Percentiles rank a stretch among this genome's conserved stretches.
phyloP scores from a whole-genome alignment of 2,113 vertebrate genomes.

The Python bivittatus region DNA sequence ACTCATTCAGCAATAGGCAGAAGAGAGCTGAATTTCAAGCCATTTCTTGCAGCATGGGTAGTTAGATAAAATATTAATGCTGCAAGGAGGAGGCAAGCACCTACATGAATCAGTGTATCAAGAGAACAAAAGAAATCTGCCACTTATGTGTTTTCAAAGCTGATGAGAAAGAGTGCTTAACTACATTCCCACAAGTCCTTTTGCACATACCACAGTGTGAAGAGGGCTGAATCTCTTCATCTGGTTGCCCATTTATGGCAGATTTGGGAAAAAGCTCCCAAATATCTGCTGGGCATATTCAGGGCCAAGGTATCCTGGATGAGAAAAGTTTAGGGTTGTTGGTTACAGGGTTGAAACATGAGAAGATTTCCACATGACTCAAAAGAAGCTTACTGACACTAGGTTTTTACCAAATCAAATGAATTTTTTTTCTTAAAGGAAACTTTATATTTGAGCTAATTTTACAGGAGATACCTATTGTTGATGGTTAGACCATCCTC shows the following conservation, averaged over 20 bases:
- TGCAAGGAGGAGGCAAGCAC: neutral
- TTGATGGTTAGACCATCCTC: neutral
- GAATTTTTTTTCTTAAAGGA: neutral
- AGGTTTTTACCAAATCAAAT: neutral
- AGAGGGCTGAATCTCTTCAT: neutral
- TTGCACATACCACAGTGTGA: neutral
- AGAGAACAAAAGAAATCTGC: neutral
- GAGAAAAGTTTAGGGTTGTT: neutral
- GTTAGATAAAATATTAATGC: neutral
- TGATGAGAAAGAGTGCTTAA: neutral
- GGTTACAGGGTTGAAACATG: neutral
- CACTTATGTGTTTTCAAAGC: neutral
- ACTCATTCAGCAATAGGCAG: neutral
- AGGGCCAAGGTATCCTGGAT: neutral
- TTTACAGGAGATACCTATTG: neutral
- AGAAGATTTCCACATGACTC: neutral
- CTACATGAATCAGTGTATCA: too few species aligned
- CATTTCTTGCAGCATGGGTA: neutral
- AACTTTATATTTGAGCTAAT: neutral
- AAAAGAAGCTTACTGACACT: neutral
- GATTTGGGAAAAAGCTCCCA: neutral
- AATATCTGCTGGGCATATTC: neutral
- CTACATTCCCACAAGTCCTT: neutral
- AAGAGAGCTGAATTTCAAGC: neutral
- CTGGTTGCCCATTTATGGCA: neutral